Evolutionary conservation across 2,113 vertebrate genomes (phyloP), one percentile per base, ranked within the genome.

Genomic region (Sinosuthora webbiana): DNA sequence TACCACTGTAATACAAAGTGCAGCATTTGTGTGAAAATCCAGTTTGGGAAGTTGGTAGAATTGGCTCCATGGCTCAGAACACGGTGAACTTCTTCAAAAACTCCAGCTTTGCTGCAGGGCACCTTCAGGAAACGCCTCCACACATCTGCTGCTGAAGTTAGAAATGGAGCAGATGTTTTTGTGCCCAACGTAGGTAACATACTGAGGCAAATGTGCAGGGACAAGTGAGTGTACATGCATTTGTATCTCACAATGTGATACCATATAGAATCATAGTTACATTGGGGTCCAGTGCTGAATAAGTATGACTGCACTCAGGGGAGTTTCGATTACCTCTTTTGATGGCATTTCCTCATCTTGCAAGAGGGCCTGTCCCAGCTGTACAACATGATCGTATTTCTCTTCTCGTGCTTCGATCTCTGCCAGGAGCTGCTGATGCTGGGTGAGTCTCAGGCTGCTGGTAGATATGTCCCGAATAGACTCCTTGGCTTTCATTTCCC

Each of bases 381-480:
- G 95, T 70, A 97, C 6, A 3, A 98, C 97, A 10, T 55, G 97
- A 15, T 92, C 94, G 47, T 98, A 98, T 13, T 97, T 98, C 75
- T 98, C 97, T 75, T 98, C 98, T 28, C 93, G 92, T 47, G 98
- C 97, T 77, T 98, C 97, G 24, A 99, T 98, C 96, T 99, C 97
- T 8, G 98, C 97, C 97, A 97, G 97, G 11, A 99, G 98, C 89
- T 98, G 98, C 45, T 98, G 98, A 71, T 99, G 99, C 78, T 98
- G 95, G 6, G 94, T 97, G 52, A 98, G 97, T 83, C 97, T 98
- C 52, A 98, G 95, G 49, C 94, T 97, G 42, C 97, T 97, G 0
- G 97, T 98, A n/a, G 97, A 92, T 62, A 98, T 95, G 50, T 98
- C 98, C 19, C 97, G 97, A 91, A 98, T 97, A 31, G 94, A 97